Evolutionary conservation across 92 coral and sea anemone species (phyloP), one percentile per base, ranked within the genome.

Genomic region (Meandrina meandrites): DNA sequence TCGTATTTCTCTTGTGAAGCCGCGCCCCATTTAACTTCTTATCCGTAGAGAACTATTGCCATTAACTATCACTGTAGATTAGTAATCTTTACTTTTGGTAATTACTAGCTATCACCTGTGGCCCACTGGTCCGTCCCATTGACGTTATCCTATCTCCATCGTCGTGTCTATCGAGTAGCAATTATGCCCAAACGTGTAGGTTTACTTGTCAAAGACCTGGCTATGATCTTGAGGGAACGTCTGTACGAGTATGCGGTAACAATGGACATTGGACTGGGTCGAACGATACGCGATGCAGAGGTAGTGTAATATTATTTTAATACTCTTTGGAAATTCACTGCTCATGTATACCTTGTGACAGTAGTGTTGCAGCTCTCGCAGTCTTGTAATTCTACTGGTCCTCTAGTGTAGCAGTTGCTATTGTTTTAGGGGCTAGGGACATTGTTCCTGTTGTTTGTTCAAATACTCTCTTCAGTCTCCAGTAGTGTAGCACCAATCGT

Each of bases 231-330:
- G 72, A 64, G 69, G 93, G 93, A 10, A 82, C 88, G 42, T 42
- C 84, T 15, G 16, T 31, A 13, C 85, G 90, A n/a, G 88, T 85
- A 21, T 90, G 93, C 31, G 79, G 73, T 36, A 56, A 75, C 18
- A 34, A 71, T 35, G 90, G 90, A 42, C 28, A 60, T 54, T 90
- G 93, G 93, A 86, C 90, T 31, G 93, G 93, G 74, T 16, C 56
- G 18, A 90, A 87, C 66, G 88, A 82, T 72, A 90, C 93, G 37
- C 35, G 27, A 1, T 90, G 93, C 76, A 81, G 84, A 81, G 93
- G 93, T 90, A 75, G 27, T 6, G 27, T 28, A 74, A 15, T 5
- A 1, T 54, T 1, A 19, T 21, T 24, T 19, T 19, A 1, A 15
- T 13, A 18, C 1, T 54, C 21, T 54, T 16, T 54, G 24, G 24